These are phyloP conservation scores for Acanthiza pusilla DNA, from an alignment of 2,797 vertebrate genomes.

Conservation along the genomic window DNA sequence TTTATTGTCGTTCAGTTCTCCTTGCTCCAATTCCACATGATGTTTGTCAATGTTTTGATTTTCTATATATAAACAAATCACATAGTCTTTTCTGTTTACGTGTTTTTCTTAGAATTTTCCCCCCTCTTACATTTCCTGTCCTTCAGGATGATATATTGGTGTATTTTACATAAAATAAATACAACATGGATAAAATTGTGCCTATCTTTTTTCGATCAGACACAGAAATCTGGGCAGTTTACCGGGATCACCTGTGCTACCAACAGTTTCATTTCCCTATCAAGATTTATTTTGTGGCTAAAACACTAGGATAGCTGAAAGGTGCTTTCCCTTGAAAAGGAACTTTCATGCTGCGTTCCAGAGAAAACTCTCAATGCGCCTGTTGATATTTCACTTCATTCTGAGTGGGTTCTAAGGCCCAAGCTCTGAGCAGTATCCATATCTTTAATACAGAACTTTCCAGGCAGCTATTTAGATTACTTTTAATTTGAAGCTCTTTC, in stretches of 20 bases:
- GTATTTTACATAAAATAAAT: not conserved
- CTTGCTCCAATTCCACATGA: not conserved
- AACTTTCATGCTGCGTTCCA: not conserved
- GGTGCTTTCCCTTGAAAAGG: not conserved
- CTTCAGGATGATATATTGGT: not conserved
- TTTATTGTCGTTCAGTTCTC: not conserved
- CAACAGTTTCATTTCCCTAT: not conserved
- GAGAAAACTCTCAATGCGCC: not conserved
- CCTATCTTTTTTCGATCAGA: rapidly evolving
- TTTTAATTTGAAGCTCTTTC: not conserved
- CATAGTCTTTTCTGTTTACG: not conserved
- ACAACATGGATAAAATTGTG: not conserved
- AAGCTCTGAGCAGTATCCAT: not conserved
- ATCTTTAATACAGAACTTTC: not conserved
- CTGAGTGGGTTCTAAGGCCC: not conserved
- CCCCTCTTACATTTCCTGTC: not conserved
- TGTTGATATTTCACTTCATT: not conserved
- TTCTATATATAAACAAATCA: not conserved
- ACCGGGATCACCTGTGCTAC: not conserved
- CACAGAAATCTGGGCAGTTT: not conserved
- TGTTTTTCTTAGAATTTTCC: not conserved
- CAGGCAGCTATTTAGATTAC: not conserved
- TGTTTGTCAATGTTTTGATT: not conserved
- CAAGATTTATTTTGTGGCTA: not conserved
- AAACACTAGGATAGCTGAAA: not conserved